phyloP scores from a whole-genome alignment of 2,113 vertebrate species.

The Lethenteron camtschaticum region DNA sequence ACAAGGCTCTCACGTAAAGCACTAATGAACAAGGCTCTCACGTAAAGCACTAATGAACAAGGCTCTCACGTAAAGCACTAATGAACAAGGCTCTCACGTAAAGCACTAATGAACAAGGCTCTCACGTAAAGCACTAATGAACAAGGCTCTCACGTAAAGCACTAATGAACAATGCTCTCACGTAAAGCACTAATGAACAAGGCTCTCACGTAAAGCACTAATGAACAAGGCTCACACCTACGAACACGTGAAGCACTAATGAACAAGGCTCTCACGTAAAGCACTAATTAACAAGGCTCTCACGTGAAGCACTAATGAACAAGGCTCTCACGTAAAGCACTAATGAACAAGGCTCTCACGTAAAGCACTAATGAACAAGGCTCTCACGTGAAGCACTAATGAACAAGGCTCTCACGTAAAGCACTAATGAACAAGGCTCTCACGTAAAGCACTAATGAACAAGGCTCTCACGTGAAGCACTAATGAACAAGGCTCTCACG shows the following conservation, averaged over 20 bases:
- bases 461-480: neutral
- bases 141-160: neutral
- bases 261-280: conserved; percentile 20
- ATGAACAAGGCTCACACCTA: neutral
- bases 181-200: conserved; percentile 12
- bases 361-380: neutral
- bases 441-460: neutral
- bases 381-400: conserved; percentile 20
- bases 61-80: conserved; percentile 20
- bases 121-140: neutral
- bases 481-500: conserved; percentile 20
- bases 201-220: conserved; percentile 14
- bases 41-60: neutral
- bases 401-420: conserved; percentile 13
- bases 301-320: conserved; percentile 13
- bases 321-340: neutral
- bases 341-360: neutral
- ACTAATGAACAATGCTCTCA: conserved; percentile 16
- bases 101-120: neutral
- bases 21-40: neutral
- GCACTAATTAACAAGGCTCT: neutral
- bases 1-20: neutral
- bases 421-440: neutral
- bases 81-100: conserved; percentile 13
- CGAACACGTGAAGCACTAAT: neutral